phyloP scores from a whole-genome alignment of 2,113 vertebrate species.

The Castor canadensis region DNA sequence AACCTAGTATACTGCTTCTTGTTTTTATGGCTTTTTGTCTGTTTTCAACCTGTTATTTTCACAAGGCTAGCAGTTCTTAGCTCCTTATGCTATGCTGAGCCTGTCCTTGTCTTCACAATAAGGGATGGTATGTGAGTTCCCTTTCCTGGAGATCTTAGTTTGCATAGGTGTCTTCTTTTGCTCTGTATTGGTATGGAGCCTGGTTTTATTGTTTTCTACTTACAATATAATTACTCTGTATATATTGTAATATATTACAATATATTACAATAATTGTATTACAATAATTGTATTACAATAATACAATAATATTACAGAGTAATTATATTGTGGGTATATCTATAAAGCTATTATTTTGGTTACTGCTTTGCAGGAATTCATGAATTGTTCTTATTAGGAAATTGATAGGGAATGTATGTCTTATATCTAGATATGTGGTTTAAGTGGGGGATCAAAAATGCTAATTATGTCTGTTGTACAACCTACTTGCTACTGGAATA shows the following conservation, averaged over 20 bases:
- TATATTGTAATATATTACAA: too few relatives aligned
- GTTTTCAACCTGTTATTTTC: conserved; percentile 3
- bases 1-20: not conserved
- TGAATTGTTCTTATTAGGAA: not conserved
- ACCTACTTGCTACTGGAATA: not conserved
- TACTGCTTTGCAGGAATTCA: not conserved
- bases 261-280: too few relatives aligned
- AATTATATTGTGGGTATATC: not conserved
- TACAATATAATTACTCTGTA: too few relatives aligned
- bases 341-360: not conserved
- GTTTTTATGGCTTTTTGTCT: not conserved
- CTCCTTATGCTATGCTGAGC: not conserved
- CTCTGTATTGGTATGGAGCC: not conserved
- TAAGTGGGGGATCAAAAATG: not conserved
- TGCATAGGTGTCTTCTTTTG: not conserved
- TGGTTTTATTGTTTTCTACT: not conserved
- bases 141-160: not conserved
- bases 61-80: not conserved
- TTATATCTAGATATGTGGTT: not conserved
- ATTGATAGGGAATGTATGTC: not conserved
- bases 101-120: not conserved
- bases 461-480: not conserved
- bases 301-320: too few relatives aligned
- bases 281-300: too few relatives aligned
- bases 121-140: not conserved